Evolutionary conservation across 2,797 vertebrate genomes (phyloP), one percentile per base, ranked within the genome.

Genomic region (Lophotriccus pileatus): DNA sequence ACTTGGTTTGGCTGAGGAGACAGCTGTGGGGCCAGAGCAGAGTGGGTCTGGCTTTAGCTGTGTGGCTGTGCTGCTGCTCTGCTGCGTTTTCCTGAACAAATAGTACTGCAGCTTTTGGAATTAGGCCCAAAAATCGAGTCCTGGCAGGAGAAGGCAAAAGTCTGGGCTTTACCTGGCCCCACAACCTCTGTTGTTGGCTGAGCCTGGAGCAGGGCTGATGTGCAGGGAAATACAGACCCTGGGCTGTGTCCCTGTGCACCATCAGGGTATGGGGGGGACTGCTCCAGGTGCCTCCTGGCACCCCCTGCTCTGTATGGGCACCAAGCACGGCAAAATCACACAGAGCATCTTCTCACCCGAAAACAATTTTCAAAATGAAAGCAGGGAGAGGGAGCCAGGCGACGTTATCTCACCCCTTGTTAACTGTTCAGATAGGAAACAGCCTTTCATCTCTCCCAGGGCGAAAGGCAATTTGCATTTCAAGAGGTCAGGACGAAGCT

Each of bases 391-490:
- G 43, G 60, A 76, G 73, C 39, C 4, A 12, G 11, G 84, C 62
- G 64, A 37, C 0, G 3, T 92, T 72, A 82, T 93, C 93, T 87
- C 10, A 1, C 34, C 55, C n/a, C 39, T 76, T 53, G 83, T 53
- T 19, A 56, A 21, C 15, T 5, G n/a, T 39, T 80, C 53, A 11
- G 46, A 32, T 81, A n/a, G 43, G 58, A 66, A 90, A 6, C 34
- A 64, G 79, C 78, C 81, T 93, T 94, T 83, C 59, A 28, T 55
- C 53, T 67, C 73, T 88, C 50, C 87, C 56, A 12, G 67, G 69
- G 50, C 1, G 20, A 77, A 56, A 73, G 34, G 70, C 74, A 41
- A 68, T 97, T 87, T 94, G 88, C 93, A 89, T 95, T 97, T 95
- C 84, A 91, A 88, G 95, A 81, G 90, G 72, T 67, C 80, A 44